A percentile compares a stretch with the other conserved stretches of the same genome.
Evolutionary conservation across 2,797 vertebrate species (phyloP).

Genomic region (Catharus ustulatus): DNA sequence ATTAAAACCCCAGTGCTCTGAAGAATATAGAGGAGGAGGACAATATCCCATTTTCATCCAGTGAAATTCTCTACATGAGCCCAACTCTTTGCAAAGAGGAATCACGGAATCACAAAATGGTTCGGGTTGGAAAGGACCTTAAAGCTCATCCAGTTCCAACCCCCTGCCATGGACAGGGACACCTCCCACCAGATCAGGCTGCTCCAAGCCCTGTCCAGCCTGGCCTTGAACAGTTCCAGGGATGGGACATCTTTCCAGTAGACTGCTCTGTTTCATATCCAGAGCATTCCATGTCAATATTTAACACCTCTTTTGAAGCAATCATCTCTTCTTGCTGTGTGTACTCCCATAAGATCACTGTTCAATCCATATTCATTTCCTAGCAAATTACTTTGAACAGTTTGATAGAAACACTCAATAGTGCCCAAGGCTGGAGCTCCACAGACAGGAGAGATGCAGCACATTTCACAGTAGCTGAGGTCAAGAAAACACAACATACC

Average conservation of each 20-base stretch:
- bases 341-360: background rate
- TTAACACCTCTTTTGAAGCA: background rate
- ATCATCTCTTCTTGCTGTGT: background rate
- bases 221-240: background rate
- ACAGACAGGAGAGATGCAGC: background rate
- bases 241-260: background rate
- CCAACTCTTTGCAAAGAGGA: background rate
- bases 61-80: background rate
- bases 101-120: background rate
- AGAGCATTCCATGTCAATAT: background rate
- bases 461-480: background rate
- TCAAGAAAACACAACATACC: slow-evolving; percentile 70
- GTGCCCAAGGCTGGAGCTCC: background rate
- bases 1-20: background rate
- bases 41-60: background rate
- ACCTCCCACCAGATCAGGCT: background rate
- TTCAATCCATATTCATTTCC: background rate
- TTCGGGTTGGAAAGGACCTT: background rate
- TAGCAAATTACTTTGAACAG: background rate
- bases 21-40: background rate
- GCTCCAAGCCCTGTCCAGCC: background rate
- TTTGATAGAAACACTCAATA: background rate
- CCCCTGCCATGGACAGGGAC: background rate
- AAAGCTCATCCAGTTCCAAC: background rate
- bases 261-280: background rate